phyloP scores from a whole-genome alignment of 2,797 vertebrate species.

The Clarias fuscus region DNA sequence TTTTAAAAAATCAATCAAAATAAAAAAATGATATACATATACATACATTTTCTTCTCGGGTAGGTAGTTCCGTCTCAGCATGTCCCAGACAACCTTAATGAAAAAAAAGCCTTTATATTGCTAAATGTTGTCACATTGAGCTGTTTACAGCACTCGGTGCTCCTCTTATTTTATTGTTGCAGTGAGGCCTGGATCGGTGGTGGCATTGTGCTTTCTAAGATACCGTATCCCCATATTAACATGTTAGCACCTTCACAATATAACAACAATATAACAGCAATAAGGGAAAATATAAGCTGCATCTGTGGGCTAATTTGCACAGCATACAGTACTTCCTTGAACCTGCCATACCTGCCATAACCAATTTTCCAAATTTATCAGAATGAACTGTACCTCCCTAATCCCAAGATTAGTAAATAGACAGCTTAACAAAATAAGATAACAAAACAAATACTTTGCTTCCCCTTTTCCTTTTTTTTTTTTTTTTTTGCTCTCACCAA shows the following conservation, averaged over 20 bases:
- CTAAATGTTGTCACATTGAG: neutral
- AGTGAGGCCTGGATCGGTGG: neutral
- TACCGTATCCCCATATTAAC: neutral
- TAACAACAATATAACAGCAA: neutral
- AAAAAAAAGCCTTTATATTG: neutral
- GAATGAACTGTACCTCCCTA: neutral
- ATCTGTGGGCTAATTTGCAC: neutral
- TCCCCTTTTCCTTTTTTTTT: neutral
- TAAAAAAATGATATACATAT: neutral
- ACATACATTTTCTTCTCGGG: neutral
- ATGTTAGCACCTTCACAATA: neutral
- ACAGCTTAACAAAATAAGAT: neutral
- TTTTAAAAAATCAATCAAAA: neutral
- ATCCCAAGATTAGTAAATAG: neutral
- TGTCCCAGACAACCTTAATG: neutral
- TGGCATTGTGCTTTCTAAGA: neutral
- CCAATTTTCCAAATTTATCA: neutral
- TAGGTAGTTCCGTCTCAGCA: neutral
- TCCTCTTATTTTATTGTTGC: neutral
- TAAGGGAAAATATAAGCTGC: neutral
- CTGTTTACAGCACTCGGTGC: neutral
- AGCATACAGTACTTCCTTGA: neutral
- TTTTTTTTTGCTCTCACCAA: neutral
- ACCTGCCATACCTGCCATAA: neutral
- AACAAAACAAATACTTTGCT: neutral